Evolutionary conservation across 2,113 vertebrate genomes (phyloP), one percentile per base, ranked within the genome.

Genomic region (Chinchilla lanigera): DNA sequence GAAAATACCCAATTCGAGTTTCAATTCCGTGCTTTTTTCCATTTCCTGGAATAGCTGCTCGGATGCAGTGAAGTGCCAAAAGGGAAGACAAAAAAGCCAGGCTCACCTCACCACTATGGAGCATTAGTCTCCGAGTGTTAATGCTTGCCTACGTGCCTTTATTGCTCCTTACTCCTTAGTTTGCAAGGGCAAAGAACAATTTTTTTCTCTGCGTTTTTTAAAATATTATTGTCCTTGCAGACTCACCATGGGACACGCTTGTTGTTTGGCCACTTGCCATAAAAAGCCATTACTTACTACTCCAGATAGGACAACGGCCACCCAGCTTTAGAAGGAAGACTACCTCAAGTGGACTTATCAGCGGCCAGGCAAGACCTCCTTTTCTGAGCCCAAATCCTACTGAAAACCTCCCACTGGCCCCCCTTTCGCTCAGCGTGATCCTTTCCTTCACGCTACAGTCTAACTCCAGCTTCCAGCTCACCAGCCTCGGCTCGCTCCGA

Each of bases 1-100:
- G 65, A 71, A 90, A 92, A 90, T 63, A 92, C 67, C 44, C 54
- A 87, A 81, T 90, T 54, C 71, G 28, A 86, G 9, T 96, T 13
- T 93, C 60, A 98, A 95, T 89, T 89, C 52, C 69, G 86, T 52
- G 84, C 12, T 60, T 87, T 73, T 65, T 88, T 63, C 69, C 69
- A 77, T 56, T 95, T 95, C 61, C 88, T 88, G 22, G 17, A 89
- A 61, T 56, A 96, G 60, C 30, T 89, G 69, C 14, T 97, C 19
- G 24, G 24, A 96, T 86, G 92, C 50, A 87, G 60, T 89, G 58
- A 82, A 89, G 93, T n/a, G 47, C 54, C 60, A 80, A 93, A 10
- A 81, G 41, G 17, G 52, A 60, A 90, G 17, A 58, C 33, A 11
- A 47, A 88, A 89, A 83, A n/a, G 28, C 24, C 60, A 71, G 17